Evolutionary conservation across 2,797 vertebrate genomes (phyloP).

Genomic region (Amphiprion clarkii): DNA sequence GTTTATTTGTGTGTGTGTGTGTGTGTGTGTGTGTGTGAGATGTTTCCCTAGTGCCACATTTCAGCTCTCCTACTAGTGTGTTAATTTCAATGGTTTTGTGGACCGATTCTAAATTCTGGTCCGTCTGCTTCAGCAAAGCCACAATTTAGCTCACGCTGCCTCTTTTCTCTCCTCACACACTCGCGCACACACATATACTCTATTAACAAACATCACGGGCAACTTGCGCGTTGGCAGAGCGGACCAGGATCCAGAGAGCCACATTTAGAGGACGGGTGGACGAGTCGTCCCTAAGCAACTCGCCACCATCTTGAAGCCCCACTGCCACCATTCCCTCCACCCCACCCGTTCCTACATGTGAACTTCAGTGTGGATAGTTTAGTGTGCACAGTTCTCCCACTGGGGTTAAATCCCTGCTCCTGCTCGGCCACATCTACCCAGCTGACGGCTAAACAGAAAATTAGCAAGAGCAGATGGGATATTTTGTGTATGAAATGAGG

Average conservation of each 20-base stretch:
- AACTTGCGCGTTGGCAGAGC: slow-evolving; percentile 46
- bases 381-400: slow-evolving; percentile 51
- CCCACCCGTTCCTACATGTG: slow-evolving; percentile 46
- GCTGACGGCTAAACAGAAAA: slow-evolving; percentile 58
- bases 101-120: slow-evolving; percentile 73
- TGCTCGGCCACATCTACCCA: slow-evolving; percentile 39
- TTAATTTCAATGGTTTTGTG: slow-evolving; percentile 68
- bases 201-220: slow-evolving; percentile 52
- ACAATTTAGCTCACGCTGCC: slow-evolving; percentile 55
- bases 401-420: slow-evolving; percentile 47
- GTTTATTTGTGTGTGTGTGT: slow-evolving; percentile 33
- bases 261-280: slow-evolving; percentile 60
- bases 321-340: slow-evolving; percentile 39
- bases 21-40: slow-evolving; percentile 36
- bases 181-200: slow-evolving; percentile 48
- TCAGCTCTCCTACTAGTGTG: slow-evolving; percentile 65
- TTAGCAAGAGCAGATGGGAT: slow-evolving; percentile 56
- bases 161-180: slow-evolving; percentile 29
- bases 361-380: slow-evolving; percentile 47
- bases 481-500: slow-evolving; percentile 47
- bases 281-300: slow-evolving; percentile 74
- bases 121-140: slow-evolving; percentile 68
- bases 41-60: slow-evolving; percentile 73
- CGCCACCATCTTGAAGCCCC: slow-evolving; percentile 58
- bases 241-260: slow-evolving; percentile 72